Evolutionary conservation across 1,140 invertebrate genomes (phyloP), one percentile per base, ranked within the genome.

Genomic region (Neoseiulus cucumeris): DNA sequence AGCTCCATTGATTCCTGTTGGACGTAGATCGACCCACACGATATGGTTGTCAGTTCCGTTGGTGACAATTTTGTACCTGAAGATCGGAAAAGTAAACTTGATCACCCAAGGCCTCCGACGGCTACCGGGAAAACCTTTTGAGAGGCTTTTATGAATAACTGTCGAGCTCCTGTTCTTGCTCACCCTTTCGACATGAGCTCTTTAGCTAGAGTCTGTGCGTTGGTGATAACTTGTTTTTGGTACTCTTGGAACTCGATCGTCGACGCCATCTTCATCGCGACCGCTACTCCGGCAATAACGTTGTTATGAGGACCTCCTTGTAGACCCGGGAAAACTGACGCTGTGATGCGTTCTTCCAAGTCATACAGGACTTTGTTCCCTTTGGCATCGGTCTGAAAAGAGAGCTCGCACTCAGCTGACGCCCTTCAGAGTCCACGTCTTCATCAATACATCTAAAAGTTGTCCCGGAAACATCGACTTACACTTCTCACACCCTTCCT

Each of bases 1-100:
- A 2, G 88, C 83, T 14, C 93, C 94, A 42, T 86, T 86, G 0
- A 97, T 73, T 2, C 85, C 83, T 1, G 77, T 79, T 7, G 82
- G 79, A 66, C 87, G 79, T 25, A 98, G 77, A 70, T 82, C 80
- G 17, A 97, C 77, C 39, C 91, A 80, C 71, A 85, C 78, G 33
- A 82, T 73, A 73, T 83, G 82, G 68, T 76, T 82, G 69, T 82
- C 81, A 20, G 81, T 82, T n/a, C 82, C 81, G 72, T 78, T 64
- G 9, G 33, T 64, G 14, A 25, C 39, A 42, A 64, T 22, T 70
- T 39, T 65, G 29, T 39, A 64, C 66, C 59, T 42, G 70, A 69
- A 64, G n/a, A 70, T 69, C 70, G 69, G 29, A 1, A 18, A 33
- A 47, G 17, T 45, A 33, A 59, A 20, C 28, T 20, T 30, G 22